Conservation (phyloP, 2,888 invertebrate genomes). For the Ectemnius lituratus region DNA sequence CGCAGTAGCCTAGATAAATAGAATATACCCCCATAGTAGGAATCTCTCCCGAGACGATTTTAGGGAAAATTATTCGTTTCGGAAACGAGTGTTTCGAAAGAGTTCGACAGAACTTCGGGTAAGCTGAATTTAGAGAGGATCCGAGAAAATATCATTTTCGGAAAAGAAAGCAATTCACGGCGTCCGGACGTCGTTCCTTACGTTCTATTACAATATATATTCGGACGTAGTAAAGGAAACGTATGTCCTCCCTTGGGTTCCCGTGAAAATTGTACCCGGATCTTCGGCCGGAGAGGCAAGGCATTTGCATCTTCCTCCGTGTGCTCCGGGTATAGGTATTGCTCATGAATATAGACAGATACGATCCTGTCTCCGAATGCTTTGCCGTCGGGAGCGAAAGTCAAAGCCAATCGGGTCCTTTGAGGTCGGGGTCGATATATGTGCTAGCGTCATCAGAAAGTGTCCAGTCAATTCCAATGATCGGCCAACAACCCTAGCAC, state of each 20-base stretch:
- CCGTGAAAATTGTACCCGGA: constrained; percentile 59
- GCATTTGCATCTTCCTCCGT: constrained; percentile 60
- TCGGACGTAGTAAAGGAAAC: constrained; percentile 56
- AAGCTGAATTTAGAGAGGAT: background rate
- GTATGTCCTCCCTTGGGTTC: constrained; percentile 62
- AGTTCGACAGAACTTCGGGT: background rate
- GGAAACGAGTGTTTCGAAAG: background rate
- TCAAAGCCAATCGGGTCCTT: constrained; percentile 51
- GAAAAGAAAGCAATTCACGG: constrained; percentile 51
- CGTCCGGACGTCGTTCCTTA: constrained; percentile 55
- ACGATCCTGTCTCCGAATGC: constrained; percentile 62
- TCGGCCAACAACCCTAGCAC: background rate
- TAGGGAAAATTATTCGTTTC: too few relatives aligned
- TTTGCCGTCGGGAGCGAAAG: constrained; percentile 48
- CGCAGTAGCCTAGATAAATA: too few relatives aligned
- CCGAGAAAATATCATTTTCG: constrained; percentile 44
- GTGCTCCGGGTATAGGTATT: constrained; percentile 54
- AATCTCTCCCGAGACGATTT: background rate
- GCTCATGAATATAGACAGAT: constrained; percentile 66
- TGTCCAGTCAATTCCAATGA: constrained; percentile 44
- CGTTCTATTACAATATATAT: constrained; percentile 62
- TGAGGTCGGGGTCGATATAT: constrained; percentile 49
- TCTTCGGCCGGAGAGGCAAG: constrained; percentile 61
- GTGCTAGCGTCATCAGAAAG: constrained; percentile 52
- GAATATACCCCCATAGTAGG: too few relatives aligned